A percentile compares a stretch with the other conserved stretches of the same genome.
Conservation (phyloP, 2,797 vertebrate genomes). For the Dendrocincla fuliginosa region DNA sequence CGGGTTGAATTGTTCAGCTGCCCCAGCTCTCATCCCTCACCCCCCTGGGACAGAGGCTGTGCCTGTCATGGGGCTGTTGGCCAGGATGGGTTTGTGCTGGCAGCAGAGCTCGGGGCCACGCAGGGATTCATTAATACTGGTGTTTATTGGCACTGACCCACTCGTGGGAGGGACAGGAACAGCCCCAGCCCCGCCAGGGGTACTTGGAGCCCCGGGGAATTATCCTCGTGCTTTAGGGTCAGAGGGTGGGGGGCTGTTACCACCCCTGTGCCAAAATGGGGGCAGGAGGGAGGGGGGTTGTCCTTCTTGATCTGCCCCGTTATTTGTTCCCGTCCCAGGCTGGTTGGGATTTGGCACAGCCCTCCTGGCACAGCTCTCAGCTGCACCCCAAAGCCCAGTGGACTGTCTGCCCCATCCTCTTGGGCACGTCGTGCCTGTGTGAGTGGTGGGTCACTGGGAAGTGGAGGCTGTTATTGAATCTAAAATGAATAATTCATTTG, state of each 20-base stretch:
- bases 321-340: not conserved
- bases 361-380: not conserved
- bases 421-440: accelerated
- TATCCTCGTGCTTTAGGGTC: not conserved
- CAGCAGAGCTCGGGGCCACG: not conserved
- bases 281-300: not conserved
- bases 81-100: not conserved
- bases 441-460: not conserved
- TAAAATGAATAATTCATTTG: conserved; percentile 17
- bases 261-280: not conserved
- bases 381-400: accelerated
- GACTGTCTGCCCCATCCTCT: not conserved
- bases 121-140: conserved; percentile 3
- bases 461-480: not conserved
- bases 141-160: not conserved
- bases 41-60: not conserved
- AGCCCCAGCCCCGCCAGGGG: not conserved
- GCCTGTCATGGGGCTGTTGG: conserved; percentile 11
- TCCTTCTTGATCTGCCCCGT: accelerated
- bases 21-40: not conserved
- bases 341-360: not conserved
- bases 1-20: not conserved
- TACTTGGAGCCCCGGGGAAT: not conserved
- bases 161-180: not conserved
- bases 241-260: not conserved